phyloP scores from a whole-genome alignment of 2,888 invertebrate species.

The Ferdinandea cuprea region DNA sequence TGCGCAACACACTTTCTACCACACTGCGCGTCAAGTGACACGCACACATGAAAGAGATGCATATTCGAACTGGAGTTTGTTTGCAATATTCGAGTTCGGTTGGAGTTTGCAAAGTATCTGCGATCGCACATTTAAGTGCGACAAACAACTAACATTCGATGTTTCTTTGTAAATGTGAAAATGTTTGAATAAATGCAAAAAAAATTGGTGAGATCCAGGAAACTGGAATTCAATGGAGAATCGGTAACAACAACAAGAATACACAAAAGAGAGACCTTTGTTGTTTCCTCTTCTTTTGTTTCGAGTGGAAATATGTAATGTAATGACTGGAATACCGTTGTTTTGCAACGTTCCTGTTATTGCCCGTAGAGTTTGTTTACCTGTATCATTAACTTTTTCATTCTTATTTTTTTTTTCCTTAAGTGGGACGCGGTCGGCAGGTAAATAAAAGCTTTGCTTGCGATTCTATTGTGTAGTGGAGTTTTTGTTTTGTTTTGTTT shows the following conservation, averaged over 20 bases:
- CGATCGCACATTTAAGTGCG: conserved; percentile 25
- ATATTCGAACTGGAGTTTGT: no score
- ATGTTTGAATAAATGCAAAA: background rate
- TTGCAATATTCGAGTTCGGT: background rate
- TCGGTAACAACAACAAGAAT: conserved; percentile 13
- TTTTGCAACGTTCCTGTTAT: conserved; percentile 24
- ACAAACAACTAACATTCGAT: conserved; percentile 25
- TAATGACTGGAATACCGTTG: conserved; percentile 34
- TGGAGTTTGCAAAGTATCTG: conserved; percentile 8
- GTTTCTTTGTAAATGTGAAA: conserved; percentile 1
- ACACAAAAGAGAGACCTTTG: conserved; percentile 30
- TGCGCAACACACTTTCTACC: conserved; percentile 54
- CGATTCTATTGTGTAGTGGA: background rate
- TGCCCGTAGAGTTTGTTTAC: conserved; percentile 16
- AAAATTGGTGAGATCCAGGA: conserved; percentile 48
- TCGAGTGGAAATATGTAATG: background rate
- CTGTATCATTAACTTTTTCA: conserved; percentile 23
- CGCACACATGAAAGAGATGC: background rate
- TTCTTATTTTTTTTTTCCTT: no score
- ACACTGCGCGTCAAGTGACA: conserved; percentile 22
- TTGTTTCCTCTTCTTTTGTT: background rate
- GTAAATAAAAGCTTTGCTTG: conserved; percentile 6
- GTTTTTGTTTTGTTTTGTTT: conserved; percentile 45
- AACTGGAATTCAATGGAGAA: conserved; percentile 44
- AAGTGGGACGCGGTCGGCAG: conserved; percentile 38